Evolutionary conservation across 2,113 vertebrate genomes (phyloP), one percentile per base, ranked within the genome.

Genomic region (Odontesthes bonariensis): DNA sequence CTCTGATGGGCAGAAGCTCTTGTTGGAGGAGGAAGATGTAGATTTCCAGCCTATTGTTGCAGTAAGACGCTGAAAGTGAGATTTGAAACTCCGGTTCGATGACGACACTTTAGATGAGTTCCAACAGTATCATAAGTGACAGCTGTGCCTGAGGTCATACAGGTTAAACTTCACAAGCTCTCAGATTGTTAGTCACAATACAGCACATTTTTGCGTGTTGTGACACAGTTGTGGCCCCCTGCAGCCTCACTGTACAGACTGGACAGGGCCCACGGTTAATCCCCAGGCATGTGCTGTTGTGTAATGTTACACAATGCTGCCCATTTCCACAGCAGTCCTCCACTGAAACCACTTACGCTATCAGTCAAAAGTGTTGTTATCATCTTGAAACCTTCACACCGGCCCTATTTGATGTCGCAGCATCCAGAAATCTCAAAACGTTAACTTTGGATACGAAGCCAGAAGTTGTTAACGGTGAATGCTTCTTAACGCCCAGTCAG

Each of bases 311-410:
- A 93, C 88, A 93, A 86, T 90, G 44, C 10, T 8, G 90, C 82
- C 87, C 63, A 56, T 85, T 85, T 33, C 58, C 81, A 92, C 90
- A 88, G 90, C 93, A 91, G 89, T 59, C 85, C 91, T 79, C 91
- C 64, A 0, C 62, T 42, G 35, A 67, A 53, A 71, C 35, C 19
- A n/a, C 60, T 64, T 58, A 11, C 56, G 58, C 23, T 0, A 8
- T 49, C 62, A 55, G 69, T 19, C 47, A 32, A 59, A 77, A 32
- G 19, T 49, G 20, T 7, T 6, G 22, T 68, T 10, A 13, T 67
- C 46, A 46, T 46, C 3, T 38, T 66, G 57, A 69, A 73, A 19
- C 54, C 57, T 47, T 69, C 35, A 52, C 8, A 38, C 49, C 17
- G 55, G 19, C 20, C 59, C 42, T 23, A 8, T 44, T 62, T 22